Evolutionary conservation across 2,888 invertebrate species (phyloP), one percentile per base, ranked within the genome.

Genomic region (Polyommatus icarus): DNA sequence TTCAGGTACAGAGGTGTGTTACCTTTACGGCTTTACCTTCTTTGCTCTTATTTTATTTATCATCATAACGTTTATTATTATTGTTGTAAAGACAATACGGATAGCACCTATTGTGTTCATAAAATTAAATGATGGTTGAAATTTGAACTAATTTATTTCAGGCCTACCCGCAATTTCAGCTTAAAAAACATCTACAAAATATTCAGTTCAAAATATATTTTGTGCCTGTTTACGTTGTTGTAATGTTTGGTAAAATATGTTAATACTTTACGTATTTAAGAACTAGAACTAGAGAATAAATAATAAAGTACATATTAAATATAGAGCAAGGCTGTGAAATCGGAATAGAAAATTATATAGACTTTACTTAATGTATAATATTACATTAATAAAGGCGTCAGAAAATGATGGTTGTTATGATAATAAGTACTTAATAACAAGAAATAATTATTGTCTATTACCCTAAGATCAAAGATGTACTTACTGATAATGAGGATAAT

Each of bases 1-100:
- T 29, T 67, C 67, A 67, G 67, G 67, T 67, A 67, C 29, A 67
- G 29, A 29, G 29, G 67, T 67, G 0, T 67, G 24, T 67, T 67
- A 67, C 67, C 12, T 67, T 29, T 67, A 61, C 12, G 32, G 29
- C 12, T 67, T 29, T 67, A 61, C 12, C 67, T 67, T 67, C 67
- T 67, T 67, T 29, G 12, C 67, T 29, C 12, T 67, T 67, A 67
- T 29, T 67, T 67, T 20, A 24, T 61, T 61, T 4, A 61, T 61
- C 61, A 61, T 61, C 24, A 61, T 61, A 4, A 24, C 10, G 3
- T 24, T 61, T 20, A 18, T 20, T 59, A 59, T 50, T 10, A 50
- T 50, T 50, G 15, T 50, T 50, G 50, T 50, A 15, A 50, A 15
- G 50, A 50, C 5, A 50, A 50, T 4, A 15, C 3, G 50, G 15